These are phyloP conservation scores for Catalaphyllia jardinei DNA, from an alignment of 64 coral and sea anemone genomes.

Conservation along the genomic window DNA sequence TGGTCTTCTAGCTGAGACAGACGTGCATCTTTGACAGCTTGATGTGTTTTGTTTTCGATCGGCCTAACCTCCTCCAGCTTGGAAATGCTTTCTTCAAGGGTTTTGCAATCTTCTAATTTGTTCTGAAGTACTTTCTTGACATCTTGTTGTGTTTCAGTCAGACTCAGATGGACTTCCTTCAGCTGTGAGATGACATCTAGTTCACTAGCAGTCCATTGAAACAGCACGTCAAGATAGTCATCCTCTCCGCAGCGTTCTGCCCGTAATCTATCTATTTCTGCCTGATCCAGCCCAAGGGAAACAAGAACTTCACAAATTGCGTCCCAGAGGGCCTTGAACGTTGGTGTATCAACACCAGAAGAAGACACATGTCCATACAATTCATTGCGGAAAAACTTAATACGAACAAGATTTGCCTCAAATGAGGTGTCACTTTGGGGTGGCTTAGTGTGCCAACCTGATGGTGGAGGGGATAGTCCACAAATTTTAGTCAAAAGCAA, in stretches of 20 bases:
- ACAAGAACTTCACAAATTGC: no score
- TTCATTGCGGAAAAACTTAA: conserved; percentile 61
- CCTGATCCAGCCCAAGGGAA: no score
- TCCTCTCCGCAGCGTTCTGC: no score
- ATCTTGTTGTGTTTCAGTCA: neutral
- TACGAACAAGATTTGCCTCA: conserved; percentile 47
- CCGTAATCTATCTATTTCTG: no score
- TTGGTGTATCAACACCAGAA: conserved; percentile 18
- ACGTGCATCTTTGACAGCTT: no score
- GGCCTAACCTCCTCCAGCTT: neutral
- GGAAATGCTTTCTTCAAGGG: neutral
- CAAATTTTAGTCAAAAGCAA: conserved; percentile 58
- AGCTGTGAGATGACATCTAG: neutral
- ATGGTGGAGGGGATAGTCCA: conserved; percentile 46
- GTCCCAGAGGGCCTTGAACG: conserved; percentile 43
- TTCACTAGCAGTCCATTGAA: no score
- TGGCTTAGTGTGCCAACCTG: conserved; percentile 63
- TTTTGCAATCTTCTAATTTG: neutral
- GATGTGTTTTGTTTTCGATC: no score
- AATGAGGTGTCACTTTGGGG: conserved; percentile 39
- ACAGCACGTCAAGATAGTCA: no score
- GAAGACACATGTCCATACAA: conserved; percentile 58
- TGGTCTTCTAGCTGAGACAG: no score
- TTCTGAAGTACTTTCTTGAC: neutral
- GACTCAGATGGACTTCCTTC: neutral